These are phyloP conservation scores for Saxicola maurus DNA, from an alignment of 2,797 vertebrate species.

Conservation along the genomic window DNA sequence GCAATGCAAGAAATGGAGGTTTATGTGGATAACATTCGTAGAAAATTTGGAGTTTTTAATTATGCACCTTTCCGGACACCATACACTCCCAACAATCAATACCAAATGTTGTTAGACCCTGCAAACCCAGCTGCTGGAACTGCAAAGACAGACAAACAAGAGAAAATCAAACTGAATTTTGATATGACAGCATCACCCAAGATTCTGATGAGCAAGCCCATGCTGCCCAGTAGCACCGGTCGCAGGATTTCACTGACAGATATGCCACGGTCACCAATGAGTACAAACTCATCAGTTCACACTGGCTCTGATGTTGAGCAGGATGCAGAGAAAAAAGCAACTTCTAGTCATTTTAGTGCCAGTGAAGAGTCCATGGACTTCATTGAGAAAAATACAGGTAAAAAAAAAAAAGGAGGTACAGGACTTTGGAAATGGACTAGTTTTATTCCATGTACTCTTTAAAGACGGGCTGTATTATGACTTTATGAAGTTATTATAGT, in stretches of 20 bases:
- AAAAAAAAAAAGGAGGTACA: background rate
- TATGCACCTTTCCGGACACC: slow-evolving; percentile 97
- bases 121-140: slow-evolving; percentile 87
- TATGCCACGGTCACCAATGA: slow-evolving; percentile 96
- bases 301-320: slow-evolving; percentile 95
- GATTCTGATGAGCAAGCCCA: slow-evolving; percentile 87
- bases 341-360: slow-evolving; percentile 89
- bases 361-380: slow-evolving; percentile 98
- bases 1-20: slow-evolving; percentile 99
- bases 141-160: slow-evolving; percentile 89
- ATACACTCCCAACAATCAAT: slow-evolving; percentile 94
- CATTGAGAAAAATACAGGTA: slow-evolving; percentile 84
- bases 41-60: slow-evolving; percentile 95
- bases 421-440: background rate
- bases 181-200: slow-evolving; percentile 96
- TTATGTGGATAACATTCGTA: slow-evolving; percentile 96
- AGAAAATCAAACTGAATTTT: slow-evolving; percentile 95
- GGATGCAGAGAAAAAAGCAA: slow-evolving; percentile 88
- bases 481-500: background rate
- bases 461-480: background rate
- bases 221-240: slow-evolving; percentile 81
- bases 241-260: slow-evolving; percentile 90
- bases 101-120: slow-evolving; percentile 95
- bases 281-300: slow-evolving; percentile 95
- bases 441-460: background rate